phyloP scores from a whole-genome alignment of 2,888 invertebrate species.

The Unio delphinus region DNA sequence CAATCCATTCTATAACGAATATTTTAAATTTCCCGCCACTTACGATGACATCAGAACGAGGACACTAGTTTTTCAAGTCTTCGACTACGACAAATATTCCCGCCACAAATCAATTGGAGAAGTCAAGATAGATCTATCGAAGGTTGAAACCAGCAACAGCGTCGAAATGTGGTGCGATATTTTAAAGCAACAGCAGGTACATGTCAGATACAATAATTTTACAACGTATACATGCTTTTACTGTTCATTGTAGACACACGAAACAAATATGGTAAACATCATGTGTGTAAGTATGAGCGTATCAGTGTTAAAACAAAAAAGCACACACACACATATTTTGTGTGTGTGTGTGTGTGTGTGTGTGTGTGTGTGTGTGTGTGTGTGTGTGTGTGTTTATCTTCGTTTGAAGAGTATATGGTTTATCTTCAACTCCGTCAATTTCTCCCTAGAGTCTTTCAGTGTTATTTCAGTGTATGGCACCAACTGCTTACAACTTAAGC shows the following conservation, averaged over 20 bases:
- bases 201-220: neutral
- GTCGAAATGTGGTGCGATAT: constrained; percentile 92
- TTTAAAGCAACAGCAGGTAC: constrained; percentile 81
- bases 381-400: too few relatives aligned
- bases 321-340: too few relatives aligned
- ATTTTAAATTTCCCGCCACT: constrained; percentile 92
- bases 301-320: too few relatives aligned
- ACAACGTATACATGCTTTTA: neutral
- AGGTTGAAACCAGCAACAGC: constrained; percentile 84
- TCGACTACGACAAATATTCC: constrained; percentile 82
- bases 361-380: too few relatives aligned
- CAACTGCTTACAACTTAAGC: too few relatives aligned
- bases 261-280: too few relatives aligned
- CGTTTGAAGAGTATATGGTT: too few relatives aligned
- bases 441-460: too few relatives aligned
- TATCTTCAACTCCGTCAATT: too few relatives aligned
- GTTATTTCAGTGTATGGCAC: too few relatives aligned
- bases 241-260: neutral
- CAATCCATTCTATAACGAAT: constrained; percentile 91
- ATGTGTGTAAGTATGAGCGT: too few relatives aligned
- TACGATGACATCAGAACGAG: constrained; percentile 82
- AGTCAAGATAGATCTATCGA: constrained; percentile 83
- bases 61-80: constrained; percentile 79
- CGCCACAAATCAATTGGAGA: constrained; percentile 91
- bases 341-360: too few relatives aligned